phyloP scores from a whole-genome alignment of 2,888 invertebrate genomes.

The Osmoderma eremita region DNA sequence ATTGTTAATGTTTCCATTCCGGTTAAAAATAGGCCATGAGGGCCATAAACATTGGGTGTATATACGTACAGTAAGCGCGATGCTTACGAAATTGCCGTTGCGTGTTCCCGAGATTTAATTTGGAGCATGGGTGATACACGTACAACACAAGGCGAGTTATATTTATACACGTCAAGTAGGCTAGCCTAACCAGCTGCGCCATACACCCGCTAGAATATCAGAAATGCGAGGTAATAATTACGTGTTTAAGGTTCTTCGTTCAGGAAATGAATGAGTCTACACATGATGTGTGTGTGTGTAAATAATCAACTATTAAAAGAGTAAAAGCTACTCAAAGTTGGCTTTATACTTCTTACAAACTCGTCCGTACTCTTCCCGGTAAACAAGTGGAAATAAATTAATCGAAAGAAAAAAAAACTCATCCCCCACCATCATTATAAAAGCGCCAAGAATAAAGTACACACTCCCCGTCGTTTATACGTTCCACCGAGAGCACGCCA shows the following conservation, averaged over 20 bases:
- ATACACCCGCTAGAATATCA: not conserved
- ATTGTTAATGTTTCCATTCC: conserved; percentile 45
- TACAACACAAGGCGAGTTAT: conserved; percentile 48
- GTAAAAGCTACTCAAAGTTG: not conserved
- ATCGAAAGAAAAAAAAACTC: not conserved
- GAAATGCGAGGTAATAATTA: too few species aligned
- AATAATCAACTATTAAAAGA: too few species aligned
- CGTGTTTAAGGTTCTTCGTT: too few species aligned
- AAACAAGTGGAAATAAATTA: not conserved
- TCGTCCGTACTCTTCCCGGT: not conserved
- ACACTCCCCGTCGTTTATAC: not conserved
- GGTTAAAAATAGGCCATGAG: conserved; percentile 50
- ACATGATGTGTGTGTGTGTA: too few species aligned
- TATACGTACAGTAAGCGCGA: conserved; percentile 41
- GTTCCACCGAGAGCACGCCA: conserved; percentile 7
- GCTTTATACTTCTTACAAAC: not conserved
- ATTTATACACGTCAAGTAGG: conserved; percentile 53
- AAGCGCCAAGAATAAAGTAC: too few species aligned
- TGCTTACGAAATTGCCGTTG: conserved; percentile 54
- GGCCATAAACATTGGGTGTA: conserved; percentile 49
- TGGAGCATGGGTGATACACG: conserved; percentile 47
- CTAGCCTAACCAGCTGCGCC: conserved; percentile 33
- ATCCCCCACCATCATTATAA: too few species aligned
- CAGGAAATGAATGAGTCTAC: too few species aligned
- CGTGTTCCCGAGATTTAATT: conserved; percentile 54